Percentiles rank a stretch among this genome's conserved stretches.
Conservation (phyloP, 2,888 invertebrate genomes). For the Pediacus dermestoides region DNA sequence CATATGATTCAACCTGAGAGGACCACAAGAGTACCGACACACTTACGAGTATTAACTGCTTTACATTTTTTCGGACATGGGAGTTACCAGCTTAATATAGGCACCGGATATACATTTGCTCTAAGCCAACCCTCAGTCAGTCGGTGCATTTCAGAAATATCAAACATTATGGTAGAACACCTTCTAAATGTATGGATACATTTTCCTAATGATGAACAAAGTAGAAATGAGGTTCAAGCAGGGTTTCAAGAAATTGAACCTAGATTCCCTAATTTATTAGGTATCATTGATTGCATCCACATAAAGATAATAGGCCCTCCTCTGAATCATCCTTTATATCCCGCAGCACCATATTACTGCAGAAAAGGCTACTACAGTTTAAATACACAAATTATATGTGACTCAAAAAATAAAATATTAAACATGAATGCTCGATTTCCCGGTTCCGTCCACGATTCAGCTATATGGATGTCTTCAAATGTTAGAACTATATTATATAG, state of each 20-base stretch:
- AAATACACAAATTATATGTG: constrained; percentile 8
- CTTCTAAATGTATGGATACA: constrained; percentile 3
- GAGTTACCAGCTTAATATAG: constrained; percentile 8
- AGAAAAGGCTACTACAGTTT: constrained; percentile 14
- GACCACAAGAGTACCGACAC: constrained; percentile 3
- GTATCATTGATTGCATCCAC: constrained; percentile 12
- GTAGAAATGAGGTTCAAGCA: constrained; percentile 4
- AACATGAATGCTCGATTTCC: constrained; percentile 12
- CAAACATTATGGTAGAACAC: neutral
- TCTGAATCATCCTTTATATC: constrained; percentile 5
- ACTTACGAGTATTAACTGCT: constrained; percentile 2
- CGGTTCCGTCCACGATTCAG: constrained; percentile 5
- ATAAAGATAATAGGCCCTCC: constrained; percentile 9
- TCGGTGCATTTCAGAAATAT: constrained; percentile 2
- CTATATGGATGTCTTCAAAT: neutral
- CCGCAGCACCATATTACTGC: constrained; percentile 7
- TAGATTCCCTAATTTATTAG: constrained; percentile 7
- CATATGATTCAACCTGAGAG: neutral
- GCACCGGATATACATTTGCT: constrained; percentile 1
- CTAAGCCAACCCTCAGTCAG: constrained; percentile 12
- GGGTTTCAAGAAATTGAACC: neutral
- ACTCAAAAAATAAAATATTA: constrained; percentile 4
- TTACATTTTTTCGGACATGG: constrained; percentile 12
- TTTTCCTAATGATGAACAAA: constrained; percentile 7
- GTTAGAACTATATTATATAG: neutral